Conservation (phyloP, 2,797 vertebrate genomes). For the Sebastes paucispinis region DNA sequence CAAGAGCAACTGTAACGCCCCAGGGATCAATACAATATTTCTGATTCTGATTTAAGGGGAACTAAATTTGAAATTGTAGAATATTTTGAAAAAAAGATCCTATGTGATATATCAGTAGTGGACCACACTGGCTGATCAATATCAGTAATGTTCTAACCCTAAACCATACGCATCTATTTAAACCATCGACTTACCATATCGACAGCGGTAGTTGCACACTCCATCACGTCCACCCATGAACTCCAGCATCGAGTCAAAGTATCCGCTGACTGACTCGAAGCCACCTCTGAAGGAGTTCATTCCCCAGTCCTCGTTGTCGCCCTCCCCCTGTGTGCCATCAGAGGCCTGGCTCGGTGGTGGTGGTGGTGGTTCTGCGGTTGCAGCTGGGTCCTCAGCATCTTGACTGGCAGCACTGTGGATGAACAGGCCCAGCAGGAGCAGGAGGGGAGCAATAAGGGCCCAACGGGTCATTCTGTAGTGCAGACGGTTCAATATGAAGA, state of each 20-base stretch:
- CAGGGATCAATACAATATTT: too few species aligned
- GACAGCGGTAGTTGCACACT: constrained; percentile 91
- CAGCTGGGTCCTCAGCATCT: constrained; percentile 34
- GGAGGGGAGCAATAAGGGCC: constrained; percentile 37
- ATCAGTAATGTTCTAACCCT: background rate
- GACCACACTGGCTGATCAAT: background rate
- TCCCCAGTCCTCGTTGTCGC: constrained; percentile 84
- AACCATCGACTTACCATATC: constrained; percentile 82
- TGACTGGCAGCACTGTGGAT: constrained; percentile 33
- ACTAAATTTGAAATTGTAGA: too few species aligned
- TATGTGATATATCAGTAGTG: background rate
- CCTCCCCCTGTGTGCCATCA: constrained; percentile 49
- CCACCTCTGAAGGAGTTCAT: constrained; percentile 84
- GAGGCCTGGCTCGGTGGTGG: constrained; percentile 6
- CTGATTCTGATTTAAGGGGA: too few species aligned
- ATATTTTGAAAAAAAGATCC: background rate
- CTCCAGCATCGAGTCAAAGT: constrained; percentile 93
- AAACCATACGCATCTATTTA: background rate
- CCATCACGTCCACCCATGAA: constrained; percentile 92
- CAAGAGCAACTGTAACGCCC: too few species aligned
- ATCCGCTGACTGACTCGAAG: constrained; percentile 88
- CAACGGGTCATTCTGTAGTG: constrained; percentile 50
- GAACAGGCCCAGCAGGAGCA: constrained; percentile 56
- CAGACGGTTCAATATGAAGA: background rate
- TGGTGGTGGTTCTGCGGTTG: background rate